Base-by-base conservation (phyloP, 2,888 invertebrate species). In the Dasypolia templi region DNA sequence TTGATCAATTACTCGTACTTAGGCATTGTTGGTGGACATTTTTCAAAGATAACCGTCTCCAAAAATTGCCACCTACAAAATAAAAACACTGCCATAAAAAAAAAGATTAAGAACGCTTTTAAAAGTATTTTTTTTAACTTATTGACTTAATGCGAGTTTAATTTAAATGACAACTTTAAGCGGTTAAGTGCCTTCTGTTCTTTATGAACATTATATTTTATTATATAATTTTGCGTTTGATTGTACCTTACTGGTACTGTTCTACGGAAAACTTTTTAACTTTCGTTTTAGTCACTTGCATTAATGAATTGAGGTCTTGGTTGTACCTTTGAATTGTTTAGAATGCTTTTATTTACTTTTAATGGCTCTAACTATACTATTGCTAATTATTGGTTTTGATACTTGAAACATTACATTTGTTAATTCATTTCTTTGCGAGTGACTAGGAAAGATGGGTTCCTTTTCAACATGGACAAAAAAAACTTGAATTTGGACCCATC, bases 1-100 rank as follows among this genome's bases (percentile, higher is more conserved):
- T 81, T 84, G 93, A 94, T 93, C 94, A 95, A 95, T 95, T 95
- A 94, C 92, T 95, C 91, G 94, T 95, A 95, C 93, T 95, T 94
- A 94, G 92, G 87, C 84, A 91, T 91, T 91, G 89, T 85, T 81
- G 94, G 91, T 93, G 93, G 88, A 89, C 91, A 94, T 93, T 92
- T 92, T 91, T 89, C 39, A 69, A 69, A 80, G 32, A 77, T 51
- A 75, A 73, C 72, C 61, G 72, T 77, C 71, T 77, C 80, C 84
- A 88, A 82, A 89, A 91, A 92, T 93, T 92, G 86, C 89, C 90
- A 90, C 90, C 92, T 64, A 85, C 88, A 88, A 90, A 89, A 49
- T 82, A 79, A 87, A 61, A 83, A 91, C 94, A 95, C 95, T 95
- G 95, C 95, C 95, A 95, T 94, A 87, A 89, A 86, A 85, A 68